Conservation (phyloP, 2,797 vertebrate species). For the Neostethus bicornis region DNA sequence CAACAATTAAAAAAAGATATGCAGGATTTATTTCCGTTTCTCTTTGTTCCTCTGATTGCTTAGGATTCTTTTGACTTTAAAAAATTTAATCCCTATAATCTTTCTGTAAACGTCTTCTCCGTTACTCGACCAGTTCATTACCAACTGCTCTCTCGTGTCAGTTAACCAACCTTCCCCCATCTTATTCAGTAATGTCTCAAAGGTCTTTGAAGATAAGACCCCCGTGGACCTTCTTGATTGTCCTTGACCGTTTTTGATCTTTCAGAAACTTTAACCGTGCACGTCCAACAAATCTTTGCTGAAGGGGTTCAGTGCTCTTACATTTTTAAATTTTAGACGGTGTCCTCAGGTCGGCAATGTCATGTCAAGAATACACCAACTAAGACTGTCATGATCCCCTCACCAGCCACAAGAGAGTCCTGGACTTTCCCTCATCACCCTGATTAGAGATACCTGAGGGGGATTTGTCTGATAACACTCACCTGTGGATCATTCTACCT, state of each 20-base stretch:
- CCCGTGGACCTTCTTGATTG: slow-evolving; percentile 31
- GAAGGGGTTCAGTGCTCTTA: slow-evolving; percentile 16
- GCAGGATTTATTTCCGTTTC: neutral
- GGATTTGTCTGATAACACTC: no score
- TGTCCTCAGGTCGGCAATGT: neutral
- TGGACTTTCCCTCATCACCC: no score
- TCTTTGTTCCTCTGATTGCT: neutral
- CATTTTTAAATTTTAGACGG: slow-evolving; percentile 12
- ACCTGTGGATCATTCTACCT: no score
- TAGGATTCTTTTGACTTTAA: neutral
- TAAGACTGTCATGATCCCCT: no score
- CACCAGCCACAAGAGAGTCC: no score
- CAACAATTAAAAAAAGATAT: neutral
- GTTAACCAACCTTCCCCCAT: slow-evolving; percentile 7
- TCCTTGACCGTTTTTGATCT: slow-evolving; percentile 28
- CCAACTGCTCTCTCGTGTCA: neutral
- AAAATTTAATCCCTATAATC: neutral
- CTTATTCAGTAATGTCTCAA: slow-evolving; percentile 35
- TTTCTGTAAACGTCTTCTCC: neutral
- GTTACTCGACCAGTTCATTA: slow-evolving; percentile 11
- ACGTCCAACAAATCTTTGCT: slow-evolving; percentile 20
- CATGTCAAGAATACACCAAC: no score
- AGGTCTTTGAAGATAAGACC: slow-evolving; percentile 33
- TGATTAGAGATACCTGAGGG: no score
- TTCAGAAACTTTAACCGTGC: slow-evolving; percentile 9